These are phyloP conservation scores for Drosophila peninsularis DNA, from an alignment of 2,888 invertebrate species.

Conservation along the genomic window DNA sequence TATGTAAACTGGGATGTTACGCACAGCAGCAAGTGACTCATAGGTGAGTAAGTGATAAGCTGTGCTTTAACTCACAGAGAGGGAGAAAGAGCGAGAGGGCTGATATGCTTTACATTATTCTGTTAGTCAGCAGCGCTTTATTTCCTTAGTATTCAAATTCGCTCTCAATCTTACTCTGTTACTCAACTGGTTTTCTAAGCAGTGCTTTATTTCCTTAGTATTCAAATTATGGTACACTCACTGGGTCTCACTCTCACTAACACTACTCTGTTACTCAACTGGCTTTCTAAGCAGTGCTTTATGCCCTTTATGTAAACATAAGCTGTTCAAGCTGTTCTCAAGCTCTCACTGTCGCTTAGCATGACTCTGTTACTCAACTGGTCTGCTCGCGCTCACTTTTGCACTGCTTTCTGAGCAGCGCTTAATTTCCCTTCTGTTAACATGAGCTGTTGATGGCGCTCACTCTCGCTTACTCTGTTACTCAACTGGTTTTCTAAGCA, in stretches of 20 bases:
- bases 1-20: conserved; percentile 10
- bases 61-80: background rate
- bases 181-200: conserved; percentile 13
- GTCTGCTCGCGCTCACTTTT: too few relatives aligned
- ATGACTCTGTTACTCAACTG: too few relatives aligned
- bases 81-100: background rate
- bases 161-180: background rate
- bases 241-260: too few relatives aligned
- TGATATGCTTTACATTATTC: conserved; percentile 6
- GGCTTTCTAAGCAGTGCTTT: too few relatives aligned
- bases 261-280: too few relatives aligned
- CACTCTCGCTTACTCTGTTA: background rate
- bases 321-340: too few relatives aligned
- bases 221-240: too few relatives aligned
- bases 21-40: conserved; percentile 24
- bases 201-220: background rate
- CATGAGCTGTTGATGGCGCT: background rate
- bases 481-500: background rate
- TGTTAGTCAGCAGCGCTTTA: conserved; percentile 5
- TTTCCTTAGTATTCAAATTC: background rate
- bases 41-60: conserved; percentile 9
- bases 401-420: too few relatives aligned
- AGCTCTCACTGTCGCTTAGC: conserved; percentile 4
- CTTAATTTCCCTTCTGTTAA: background rate
- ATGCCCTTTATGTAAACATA: too few relatives aligned